Base-by-base conservation (phyloP, 2,888 invertebrate species). In the Acleris laterana region DNA sequence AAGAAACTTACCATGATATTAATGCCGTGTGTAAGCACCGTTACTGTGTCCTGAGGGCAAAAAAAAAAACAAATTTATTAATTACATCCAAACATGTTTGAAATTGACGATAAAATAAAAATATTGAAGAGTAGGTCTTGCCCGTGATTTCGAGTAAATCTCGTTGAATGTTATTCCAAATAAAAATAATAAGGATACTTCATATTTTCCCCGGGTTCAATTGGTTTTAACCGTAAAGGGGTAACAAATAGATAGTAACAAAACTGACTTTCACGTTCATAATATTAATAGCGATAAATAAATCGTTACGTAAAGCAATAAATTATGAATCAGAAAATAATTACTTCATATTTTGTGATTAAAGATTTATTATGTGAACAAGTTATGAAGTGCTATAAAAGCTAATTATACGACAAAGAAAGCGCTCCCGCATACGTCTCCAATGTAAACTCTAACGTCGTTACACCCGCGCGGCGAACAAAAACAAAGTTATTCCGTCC, bases 361-460 rank as follows among this genome's bases (percentile, higher is more conserved):
- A n/a, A n/a, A n/a, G n/a, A n/a, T n/a, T n/a, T n/a, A n/a, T n/a
- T n/a, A n/a, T n/a, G n/a, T n/a, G n/a, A n/a, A 46, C 46, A n/a
- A n/a, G 46, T 46, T 42, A 42, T 42, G 20, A 55, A 16, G 55
- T 20, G 38, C 16, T 42, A 42, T 38, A 22, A 55, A 53, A 59
- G 48, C 25, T 59, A 59, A 60, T 64, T 64, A 64, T 55, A 28
- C 50, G 60, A 50, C 65, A 60, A 65, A 60, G 60, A 65, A 49
- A 32, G 19, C 57, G 56, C 25, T 50, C 38, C 49, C 64, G 32
- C 44, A 48, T 50, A 17, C 59, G 48, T 19, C 20, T 22, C 46
- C 25, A 55, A 55, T 55, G 55, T 38, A 42, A 55, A 57, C 28
- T 16, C 22, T 65, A 61, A 65, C 60, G 20, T 56, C 55, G 49